Base-by-base conservation (phyloP, 1,140 invertebrate genomes). In the Cotesia glomerata region DNA sequence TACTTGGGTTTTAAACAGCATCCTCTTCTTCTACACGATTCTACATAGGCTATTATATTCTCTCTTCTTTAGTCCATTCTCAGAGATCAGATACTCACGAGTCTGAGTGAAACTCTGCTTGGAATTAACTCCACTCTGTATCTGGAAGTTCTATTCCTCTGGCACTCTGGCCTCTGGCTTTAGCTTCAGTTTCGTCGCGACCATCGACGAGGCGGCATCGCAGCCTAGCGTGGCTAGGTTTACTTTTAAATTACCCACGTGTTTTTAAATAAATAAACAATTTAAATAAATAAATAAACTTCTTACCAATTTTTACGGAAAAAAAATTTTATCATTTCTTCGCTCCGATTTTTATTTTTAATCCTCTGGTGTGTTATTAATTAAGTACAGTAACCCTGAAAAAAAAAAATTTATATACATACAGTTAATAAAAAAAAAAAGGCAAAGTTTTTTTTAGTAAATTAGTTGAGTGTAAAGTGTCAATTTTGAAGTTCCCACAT, bases 151-250 rank as follows among this genome's bases (percentile, higher is more conserved):
- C 26, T 26, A 26, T 26, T 26, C 26, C 26, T 26, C 72, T 35
- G 74, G 61, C 59, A 64, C 51, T 62, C 11, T 63, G 62, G 64
- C 61, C n/a, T 52, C 58, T 58, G 58, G 70, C 59, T 82, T 81
- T 78, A 82, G 70, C 59, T 82, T 81, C 77, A 82, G 82, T 83
- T 76, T 78, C 76, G 79, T 78, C 76, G 78, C 81, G 81, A 78
- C 77, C 79, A 78, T 76, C 79, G 80, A 49, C 73, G 77, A 75
- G 78, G 78, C 78, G 77, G 76, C 66, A 62, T 77, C 64, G 74
- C 58, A 69, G 63, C 66, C 26, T 52, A 14, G 65, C 65, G 32
- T 67, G 35, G 62, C 62, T 16, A 5, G 26, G 26, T 61, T 11
- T 7, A 45, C 11, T 45, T 45, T 45, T 45, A 45, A 45, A 45